Base-by-base conservation (phyloP, 2,113 vertebrate genomes). In the Alethe diademata region DNA sequence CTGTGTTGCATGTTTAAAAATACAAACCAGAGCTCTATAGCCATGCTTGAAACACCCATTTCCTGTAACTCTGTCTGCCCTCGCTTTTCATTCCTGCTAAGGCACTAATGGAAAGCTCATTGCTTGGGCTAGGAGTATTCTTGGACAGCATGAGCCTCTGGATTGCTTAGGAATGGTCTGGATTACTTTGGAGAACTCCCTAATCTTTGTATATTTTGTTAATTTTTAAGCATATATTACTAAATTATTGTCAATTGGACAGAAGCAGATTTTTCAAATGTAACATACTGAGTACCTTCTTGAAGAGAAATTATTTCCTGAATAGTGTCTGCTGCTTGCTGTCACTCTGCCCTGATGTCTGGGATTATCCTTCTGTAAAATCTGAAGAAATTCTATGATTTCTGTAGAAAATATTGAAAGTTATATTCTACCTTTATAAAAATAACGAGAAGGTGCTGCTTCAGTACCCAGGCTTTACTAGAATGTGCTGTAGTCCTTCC, bases 1-100 rank as follows among this genome's bases (percentile, higher is more conserved):
- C 31, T 88, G 31, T 71, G 61, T 36, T 86, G 83, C 67, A 16
- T 82, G 47, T 64, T 78, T 95, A 91, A 93, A 96, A 86, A 61
- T 70, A 86, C 42, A 54, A 78, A 74, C 54, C 35, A 90, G 80
- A 86, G 47, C 43, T 78, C 57, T 80, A 14, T 50, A 69, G 14
- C 42, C 36, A 7, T 85, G 61, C 88, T 67, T 66, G 76, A 93
- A 89, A 80, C 57, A 60, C 45, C 69, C 22, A 25, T 85, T 95
- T 95, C n/a, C 74, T 83, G 54, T 65, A 82, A 86, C n/a, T 80
- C 25, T 72, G 31, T 35, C 70, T 89, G 61, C 38, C 11, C 6
- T 88, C 19, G 83, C 24, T 74, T 73, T 72, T 72, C 36, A 8
- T 71, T 93, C 48, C 64, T 69, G 25, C 43, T 45, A 33, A 50